Base-by-base conservation (phyloP, 2,797 vertebrate genomes). In the Hirundo rustica region DNA sequence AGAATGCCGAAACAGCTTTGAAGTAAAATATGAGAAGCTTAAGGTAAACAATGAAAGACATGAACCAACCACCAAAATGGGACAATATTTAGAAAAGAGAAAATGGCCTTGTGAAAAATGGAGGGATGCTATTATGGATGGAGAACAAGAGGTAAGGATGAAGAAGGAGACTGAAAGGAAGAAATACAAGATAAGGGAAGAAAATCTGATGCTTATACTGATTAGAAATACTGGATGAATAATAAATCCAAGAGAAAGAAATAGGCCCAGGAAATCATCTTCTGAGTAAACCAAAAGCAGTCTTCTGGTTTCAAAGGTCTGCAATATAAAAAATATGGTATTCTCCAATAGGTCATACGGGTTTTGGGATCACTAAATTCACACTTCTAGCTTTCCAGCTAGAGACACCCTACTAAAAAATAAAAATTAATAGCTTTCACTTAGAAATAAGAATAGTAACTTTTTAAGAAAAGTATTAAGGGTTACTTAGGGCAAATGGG, bases 1-100 rank as follows among this genome's bases (percentile, higher is more conserved):
- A 64, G 77, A 76, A 82, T 29, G 8, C 16, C 29, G 68, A 73
- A 91, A 16, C 9, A 66, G 10, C 16, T 79, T 60, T 58, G n/a
- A 72, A 75, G 15, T 54, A 78, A 45, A 78, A 77, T 4, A 58
- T 54, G 3, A 67, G 30, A 71, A 4, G 4, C 4, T 58, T 89
- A 34, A 76, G 50, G 34, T 16, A 44, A 67, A 22, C 29, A 40
- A 18, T 8, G 14, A 81, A 32, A 45, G 4, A n/a, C 64, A 29
- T 1, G 0, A 60, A 26, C 2, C 5, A 34, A 29, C 5, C 6
- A 8, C 3, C 5, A n/a, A 77, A 30, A 15, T 6, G 21, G 29
- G 10, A 34, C 2, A 2, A 36, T n/a, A 65, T 36, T 90, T 79
- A 29, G 11, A 47, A 79, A 38, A 72, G 11, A 72, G 14, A 40